Evolutionary conservation across 35 echinoderm and acorn worm genomes (phyloP), one percentile per base, ranked within the genome.

Genomic region (Nesometra sesokonis): DNA sequence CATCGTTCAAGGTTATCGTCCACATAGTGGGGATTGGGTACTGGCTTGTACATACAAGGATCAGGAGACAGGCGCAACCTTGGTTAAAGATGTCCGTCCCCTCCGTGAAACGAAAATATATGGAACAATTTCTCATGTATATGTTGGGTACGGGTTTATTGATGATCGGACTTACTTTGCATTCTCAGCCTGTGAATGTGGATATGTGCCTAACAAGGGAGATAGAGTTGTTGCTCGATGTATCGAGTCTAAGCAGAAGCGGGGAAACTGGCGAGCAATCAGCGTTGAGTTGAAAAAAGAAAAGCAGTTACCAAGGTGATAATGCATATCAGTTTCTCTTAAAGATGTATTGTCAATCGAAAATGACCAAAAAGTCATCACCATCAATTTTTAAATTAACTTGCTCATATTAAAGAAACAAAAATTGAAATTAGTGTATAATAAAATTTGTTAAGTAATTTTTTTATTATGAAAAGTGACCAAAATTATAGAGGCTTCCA

Each of bases 201-300:
- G 90, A 9, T 99, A 84, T 35, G 35, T 79, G 35, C 96, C 96
- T 11, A 1, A 94, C 77, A 94, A 92, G 79, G 96, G 91, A 21
- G 96, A 99, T 36, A 13, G 37, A 31, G 89, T 99, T 11, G 82
- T 79, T 27, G 96, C 92, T 35, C 88, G 78, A 29, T 90, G 90
- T 5, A 94, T 99, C 57, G 96, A 99, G 39, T 91, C 92, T 5
- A 87, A 94, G 13, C 96, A 99, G 86, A 99, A 86, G 77, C 84
- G 88, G 43, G 96, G 96, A 0, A 94, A 92, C n/a, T 99, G 96
- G 96, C 84, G 96, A 78, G 96, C 92, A 32, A 81, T 92, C 29
- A 37, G 40, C 5, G 85, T 94, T 32, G 76, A 88, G 21, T 78
- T 29, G 34, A 91, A 94, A 78, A 84, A 37, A 82, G 29, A 35